Evolutionary conservation across 2,797 vertebrate species (phyloP).

Genomic region (Eurystomus glaucurus): DNA sequence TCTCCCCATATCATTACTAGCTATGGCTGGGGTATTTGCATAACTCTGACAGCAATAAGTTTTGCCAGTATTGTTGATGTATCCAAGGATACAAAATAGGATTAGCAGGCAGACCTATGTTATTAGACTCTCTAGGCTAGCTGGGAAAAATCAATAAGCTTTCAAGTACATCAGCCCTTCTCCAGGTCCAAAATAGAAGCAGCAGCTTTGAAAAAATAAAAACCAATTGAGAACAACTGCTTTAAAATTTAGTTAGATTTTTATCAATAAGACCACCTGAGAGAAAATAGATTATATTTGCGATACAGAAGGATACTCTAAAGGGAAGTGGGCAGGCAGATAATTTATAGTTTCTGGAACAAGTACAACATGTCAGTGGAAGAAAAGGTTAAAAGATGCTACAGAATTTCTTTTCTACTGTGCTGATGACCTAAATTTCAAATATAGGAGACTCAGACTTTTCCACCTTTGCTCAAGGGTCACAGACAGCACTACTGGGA

Average conservation of each 20-base stretch:
- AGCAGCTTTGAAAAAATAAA: slow-evolving; percentile 8
- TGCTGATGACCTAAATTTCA: neutral
- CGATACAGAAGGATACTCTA: neutral
- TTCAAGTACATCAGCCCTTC: neutral
- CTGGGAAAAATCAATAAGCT: slow-evolving; percentile 36
- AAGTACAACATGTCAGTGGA: neutral
- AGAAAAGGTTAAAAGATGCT: neutral
- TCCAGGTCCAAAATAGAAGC: neutral
- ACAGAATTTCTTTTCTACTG: neutral
- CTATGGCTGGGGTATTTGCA: neutral
- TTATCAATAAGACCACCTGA: neutral
- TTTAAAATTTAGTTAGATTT: neutral
- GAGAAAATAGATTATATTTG: neutral
- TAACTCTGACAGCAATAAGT: neutral
- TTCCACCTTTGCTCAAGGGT: neutral
- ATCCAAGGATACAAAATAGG: neutral
- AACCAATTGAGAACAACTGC: neutral
- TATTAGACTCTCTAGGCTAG: neutral
- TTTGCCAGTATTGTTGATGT: neutral
- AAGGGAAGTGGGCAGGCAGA: neutral
- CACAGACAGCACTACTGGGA: neutral
- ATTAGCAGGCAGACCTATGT: neutral
- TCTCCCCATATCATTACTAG: neutral
- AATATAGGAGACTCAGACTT: neutral
- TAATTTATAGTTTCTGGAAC: neutral